Conservation (phyloP, 2,797 vertebrate genomes). For the Uromys caudimaculatus region DNA sequence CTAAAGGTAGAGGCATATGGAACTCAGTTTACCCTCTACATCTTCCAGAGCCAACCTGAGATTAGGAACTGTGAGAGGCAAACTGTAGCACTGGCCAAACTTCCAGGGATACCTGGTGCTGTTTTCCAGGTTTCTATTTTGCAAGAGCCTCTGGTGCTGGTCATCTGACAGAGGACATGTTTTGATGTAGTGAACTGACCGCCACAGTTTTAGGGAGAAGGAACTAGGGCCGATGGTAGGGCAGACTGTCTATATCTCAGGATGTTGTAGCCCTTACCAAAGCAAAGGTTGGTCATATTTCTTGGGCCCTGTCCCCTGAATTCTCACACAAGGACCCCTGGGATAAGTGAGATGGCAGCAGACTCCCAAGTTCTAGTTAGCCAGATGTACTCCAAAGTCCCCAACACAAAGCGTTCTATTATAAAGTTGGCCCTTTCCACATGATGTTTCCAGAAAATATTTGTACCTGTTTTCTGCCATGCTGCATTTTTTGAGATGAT, state of each 20-base stretch:
- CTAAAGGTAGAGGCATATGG: neutral
- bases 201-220: constrained; percentile 77
- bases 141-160: constrained; percentile 58
- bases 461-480: constrained; percentile 91
- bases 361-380: constrained; percentile 86
- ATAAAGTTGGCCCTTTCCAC: constrained; percentile 86
- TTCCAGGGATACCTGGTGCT: neutral
- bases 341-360: constrained; percentile 83
- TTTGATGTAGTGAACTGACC: constrained; percentile 81
- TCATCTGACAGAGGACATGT: constrained; percentile 73
- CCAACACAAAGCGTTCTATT: constrained; percentile 88
- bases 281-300: constrained; percentile 82
- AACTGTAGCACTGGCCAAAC: neutral
- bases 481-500: constrained; percentile 92
- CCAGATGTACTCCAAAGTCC: constrained; percentile 81
- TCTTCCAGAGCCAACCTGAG: neutral
- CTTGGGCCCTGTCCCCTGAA: constrained; percentile 57
- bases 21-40: neutral
- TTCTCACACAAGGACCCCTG: constrained; percentile 80
- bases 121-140: constrained; percentile 40
- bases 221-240: constrained; percentile 80
- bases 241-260: constrained; percentile 74
- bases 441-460: constrained; percentile 87
- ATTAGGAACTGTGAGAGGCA: neutral
- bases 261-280: constrained; percentile 65